A percentile compares a stretch with the other conserved stretches of the same genome.
Evolutionary conservation across 2,797 vertebrate genomes (phyloP).

Genomic region (Onychomys torridus): DNA sequence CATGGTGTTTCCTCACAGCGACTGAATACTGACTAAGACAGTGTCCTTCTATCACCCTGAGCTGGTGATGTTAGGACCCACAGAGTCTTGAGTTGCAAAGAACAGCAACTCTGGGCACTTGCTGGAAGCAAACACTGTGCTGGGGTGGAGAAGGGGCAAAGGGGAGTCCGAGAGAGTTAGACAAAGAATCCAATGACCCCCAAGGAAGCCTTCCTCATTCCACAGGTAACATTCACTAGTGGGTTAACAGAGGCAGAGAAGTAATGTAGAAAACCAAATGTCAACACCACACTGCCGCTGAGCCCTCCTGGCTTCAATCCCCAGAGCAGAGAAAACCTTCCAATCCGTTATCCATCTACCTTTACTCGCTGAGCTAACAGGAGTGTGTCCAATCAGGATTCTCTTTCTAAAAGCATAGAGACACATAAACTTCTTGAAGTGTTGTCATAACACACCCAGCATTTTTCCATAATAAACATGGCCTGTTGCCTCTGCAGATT

Average conservation of each 20-base stretch:
- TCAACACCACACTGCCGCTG: background rate
- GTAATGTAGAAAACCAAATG: background rate
- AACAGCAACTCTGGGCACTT: background rate
- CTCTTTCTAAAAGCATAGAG: background rate
- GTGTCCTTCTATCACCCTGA: background rate
- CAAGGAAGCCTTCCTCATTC: background rate
- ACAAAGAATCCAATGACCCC: background rate
- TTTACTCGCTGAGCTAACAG: background rate
- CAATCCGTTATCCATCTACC: background rate
- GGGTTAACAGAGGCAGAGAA: conserved; percentile 23
- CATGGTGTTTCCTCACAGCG: background rate
- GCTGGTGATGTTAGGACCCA: too few species aligned
- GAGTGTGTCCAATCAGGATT: background rate
- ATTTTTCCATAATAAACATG: background rate
- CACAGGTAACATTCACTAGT: background rate
- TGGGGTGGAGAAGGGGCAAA: background rate
- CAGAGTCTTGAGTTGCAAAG: background rate
- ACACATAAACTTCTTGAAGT: background rate
- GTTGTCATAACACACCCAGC: background rate
- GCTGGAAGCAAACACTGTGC: background rate
- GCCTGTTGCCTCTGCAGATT: background rate
- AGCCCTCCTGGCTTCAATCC: background rate
- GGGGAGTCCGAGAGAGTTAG: background rate
- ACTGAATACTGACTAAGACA: background rate
- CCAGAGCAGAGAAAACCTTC: background rate